These are phyloP conservation scores for Papilio gigon DNA, from an alignment of 2,888 invertebrate genomes.

Conservation along the genomic window DNA sequence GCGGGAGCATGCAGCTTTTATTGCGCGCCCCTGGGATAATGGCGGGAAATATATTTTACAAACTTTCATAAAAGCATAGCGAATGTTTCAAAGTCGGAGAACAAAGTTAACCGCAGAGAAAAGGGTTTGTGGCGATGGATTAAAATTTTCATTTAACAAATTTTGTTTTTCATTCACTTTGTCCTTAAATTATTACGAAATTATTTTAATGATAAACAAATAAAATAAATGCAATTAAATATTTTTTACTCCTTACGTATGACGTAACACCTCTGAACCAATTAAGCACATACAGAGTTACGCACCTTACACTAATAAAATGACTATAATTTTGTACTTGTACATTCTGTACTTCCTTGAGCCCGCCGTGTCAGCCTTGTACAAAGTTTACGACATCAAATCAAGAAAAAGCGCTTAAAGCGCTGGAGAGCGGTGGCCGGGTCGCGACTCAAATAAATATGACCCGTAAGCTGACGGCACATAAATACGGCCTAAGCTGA, in stretches of 20 bases:
- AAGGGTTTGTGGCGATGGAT: slow-evolving; percentile 3
- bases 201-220: not conserved
- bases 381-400: slow-evolving; percentile 27
- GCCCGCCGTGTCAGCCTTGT: slow-evolving; percentile 13
- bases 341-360: slow-evolving; percentile 10
- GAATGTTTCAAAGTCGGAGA: slow-evolving; percentile 12
- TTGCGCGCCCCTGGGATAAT: slow-evolving; percentile 20
- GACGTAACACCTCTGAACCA: too few species aligned
- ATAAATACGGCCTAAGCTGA: slow-evolving; percentile 48
- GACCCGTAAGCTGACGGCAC: slow-evolving; percentile 47
- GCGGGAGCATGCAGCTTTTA: slow-evolving; percentile 24
- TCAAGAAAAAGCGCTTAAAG: slow-evolving; percentile 38
- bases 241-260: too few species aligned
- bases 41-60: slow-evolving; percentile 22
- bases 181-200: not conserved
- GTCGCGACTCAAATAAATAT: slow-evolving; percentile 47
- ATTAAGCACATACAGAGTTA: too few species aligned
- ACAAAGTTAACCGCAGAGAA: slow-evolving; percentile 21
- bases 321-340: not conserved
- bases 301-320: not conserved
- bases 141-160: slow-evolving; percentile 20
- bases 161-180: slow-evolving; percentile 13
- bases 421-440: not conserved
- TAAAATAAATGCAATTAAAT: not conserved
- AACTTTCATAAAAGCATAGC: slow-evolving; percentile 24